Conservation (phyloP, 2,797 vertebrate genomes). For the Acanthornis magna region DNA sequence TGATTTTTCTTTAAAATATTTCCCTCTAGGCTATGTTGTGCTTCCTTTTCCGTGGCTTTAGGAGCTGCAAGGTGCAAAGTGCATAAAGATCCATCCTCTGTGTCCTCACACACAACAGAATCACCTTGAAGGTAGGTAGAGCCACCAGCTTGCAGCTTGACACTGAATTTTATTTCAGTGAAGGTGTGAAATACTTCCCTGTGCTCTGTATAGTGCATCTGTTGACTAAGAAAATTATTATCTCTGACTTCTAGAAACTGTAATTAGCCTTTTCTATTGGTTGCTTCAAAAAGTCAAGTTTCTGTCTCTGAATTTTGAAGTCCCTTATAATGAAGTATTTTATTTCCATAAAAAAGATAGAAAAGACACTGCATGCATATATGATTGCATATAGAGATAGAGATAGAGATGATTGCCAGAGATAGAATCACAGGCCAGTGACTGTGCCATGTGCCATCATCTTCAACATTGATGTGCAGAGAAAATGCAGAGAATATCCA, state of each 20-base stretch:
- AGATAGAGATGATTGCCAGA: neutral
- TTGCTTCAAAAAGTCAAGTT: neutral
- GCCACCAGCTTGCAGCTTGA: neutral
- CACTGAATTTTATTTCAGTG: neutral
- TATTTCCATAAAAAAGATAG: neutral
- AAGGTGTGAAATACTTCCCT: neutral
- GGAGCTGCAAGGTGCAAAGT: neutral
- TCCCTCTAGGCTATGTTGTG: neutral
- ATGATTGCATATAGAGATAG: neutral
- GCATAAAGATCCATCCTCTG: accelerated
- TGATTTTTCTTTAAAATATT: neutral
- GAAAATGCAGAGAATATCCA: neutral
- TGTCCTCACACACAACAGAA: neutral
- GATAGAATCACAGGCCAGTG: neutral
- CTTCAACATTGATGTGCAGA: neutral
- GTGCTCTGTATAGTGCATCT: neutral
- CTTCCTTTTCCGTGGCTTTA: neutral
- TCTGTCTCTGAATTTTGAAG: neutral
- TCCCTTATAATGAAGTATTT: neutral
- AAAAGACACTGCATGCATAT: neutral
- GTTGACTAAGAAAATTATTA: neutral
- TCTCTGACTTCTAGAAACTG: neutral
- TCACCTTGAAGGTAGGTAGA: neutral
- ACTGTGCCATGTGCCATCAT: accelerated
- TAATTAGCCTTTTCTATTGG: neutral